Base-by-base conservation (phyloP, 2,113 vertebrate genomes). In the Amazona vittata region DNA sequence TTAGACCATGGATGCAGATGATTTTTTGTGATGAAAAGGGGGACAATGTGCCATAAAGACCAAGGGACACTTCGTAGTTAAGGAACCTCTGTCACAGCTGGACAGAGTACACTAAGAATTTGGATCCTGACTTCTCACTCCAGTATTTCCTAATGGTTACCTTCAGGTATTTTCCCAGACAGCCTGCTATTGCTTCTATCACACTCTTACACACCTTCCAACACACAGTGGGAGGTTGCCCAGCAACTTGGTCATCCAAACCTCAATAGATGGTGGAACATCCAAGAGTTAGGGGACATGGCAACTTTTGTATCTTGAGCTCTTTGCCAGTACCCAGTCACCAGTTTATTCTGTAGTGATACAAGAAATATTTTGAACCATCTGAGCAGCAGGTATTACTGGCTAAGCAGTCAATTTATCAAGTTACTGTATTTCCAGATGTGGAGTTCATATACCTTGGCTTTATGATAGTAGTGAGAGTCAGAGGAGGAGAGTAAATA, bases 281-380 rank as follows among this genome's bases (percentile, higher is more conserved):
- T 71, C 78, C 35, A 67, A 77, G 26, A 59, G 25, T 53, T 18
- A 47, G 26, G 46, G 53, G 25, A 55, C 33, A 35, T 2, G 15
- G 19, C 0, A 1, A 35, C 20, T 85, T 55, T 5, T 0, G 4
- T 5, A 62, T 20, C 35, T 15, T 3, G 13, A 85, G 44, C 7
- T 81, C 35, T 63, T 78, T 49, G 37, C 57, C 62, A 43, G 24
- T n/a, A 47, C 8, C 70, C n/a, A 37, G 73, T 41, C 33, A 41
- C n/a, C 8, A 6, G 35, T 73, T 69, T 65, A 44, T 41, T 57
- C 43, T 20, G 9, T 9, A 81, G 43, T 25, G 18, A 44, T 19
- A 64, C 2, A 74, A 71, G 1, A 75, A 69, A 53, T 35, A 55
- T 35, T 94, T 84, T 52, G 17, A 84, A 79, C 44, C 29, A 39